phyloP scores from a whole-genome alignment of 2,113 vertebrate species.

The Oreamnos americanus region DNA sequence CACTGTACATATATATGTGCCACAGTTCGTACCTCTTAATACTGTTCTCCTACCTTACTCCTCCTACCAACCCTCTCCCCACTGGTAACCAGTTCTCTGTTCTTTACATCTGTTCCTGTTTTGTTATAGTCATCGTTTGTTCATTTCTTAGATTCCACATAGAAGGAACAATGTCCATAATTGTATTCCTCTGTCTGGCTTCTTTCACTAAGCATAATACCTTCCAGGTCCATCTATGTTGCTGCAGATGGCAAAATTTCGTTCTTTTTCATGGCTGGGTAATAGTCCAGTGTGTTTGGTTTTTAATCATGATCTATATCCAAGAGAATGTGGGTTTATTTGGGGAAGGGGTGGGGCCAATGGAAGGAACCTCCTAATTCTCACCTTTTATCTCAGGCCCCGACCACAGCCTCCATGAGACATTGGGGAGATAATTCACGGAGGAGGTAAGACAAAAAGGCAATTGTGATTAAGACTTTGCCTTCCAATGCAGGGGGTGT shows the following conservation, averaged over 20 bases:
- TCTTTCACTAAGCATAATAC: neutral
- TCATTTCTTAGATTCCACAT: neutral
- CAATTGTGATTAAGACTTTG: neutral
- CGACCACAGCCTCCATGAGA: conserved; percentile 57
- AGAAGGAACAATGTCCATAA: neutral
- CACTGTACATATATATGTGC: neutral
- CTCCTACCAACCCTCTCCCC: neutral
- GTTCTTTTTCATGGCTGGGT: neutral
- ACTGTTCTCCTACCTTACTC: neutral
- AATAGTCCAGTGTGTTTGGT: too few species aligned
- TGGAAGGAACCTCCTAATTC: conserved; percentile 68
- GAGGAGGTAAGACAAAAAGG: neutral
- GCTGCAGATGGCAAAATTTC: neutral
- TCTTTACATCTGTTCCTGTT: neutral
- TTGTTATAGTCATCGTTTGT: neutral
- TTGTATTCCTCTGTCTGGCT: neutral
- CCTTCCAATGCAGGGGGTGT: neutral
- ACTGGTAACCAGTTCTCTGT: neutral
- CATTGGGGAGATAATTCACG: conserved; percentile 52
- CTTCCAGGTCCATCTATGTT: neutral
- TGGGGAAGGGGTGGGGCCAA: conserved; percentile 65
- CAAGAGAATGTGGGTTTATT: neutral
- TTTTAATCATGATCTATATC: conserved; percentile 7
- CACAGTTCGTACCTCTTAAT: neutral
- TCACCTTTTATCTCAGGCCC: conserved; percentile 85